Evolutionary conservation across 2,113 vertebrate genomes (phyloP).

Genomic region (Baryphthengus martii): DNA sequence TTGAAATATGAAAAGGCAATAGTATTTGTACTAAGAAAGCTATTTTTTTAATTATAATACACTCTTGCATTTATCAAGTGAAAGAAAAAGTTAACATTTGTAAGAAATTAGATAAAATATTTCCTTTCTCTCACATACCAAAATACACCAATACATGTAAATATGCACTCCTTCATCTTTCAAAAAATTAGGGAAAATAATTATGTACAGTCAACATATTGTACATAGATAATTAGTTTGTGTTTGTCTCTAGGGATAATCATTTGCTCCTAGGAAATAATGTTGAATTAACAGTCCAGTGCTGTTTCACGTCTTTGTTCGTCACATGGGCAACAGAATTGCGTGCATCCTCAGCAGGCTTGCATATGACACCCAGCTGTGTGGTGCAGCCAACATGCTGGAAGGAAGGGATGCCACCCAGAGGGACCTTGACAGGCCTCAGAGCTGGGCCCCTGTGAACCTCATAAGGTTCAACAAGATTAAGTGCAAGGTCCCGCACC

Average conservation of each 20-base stretch:
- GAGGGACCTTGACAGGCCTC: neutral
- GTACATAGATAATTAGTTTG: neutral
- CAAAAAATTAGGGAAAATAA: neutral
- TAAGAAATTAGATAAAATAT: neutral
- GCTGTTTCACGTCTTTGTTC: neutral
- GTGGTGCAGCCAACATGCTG: neutral
- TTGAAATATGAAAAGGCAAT: neutral
- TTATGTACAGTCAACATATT: neutral
- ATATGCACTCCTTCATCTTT: neutral
- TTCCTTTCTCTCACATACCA: neutral
- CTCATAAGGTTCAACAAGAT: neutral
- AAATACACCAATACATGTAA: neutral
- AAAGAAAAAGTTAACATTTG: neutral
- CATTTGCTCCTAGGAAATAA: constrained; percentile 3
- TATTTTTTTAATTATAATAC: neutral
- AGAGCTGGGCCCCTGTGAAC: neutral
- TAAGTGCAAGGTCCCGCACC: neutral
- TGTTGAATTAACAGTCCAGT: neutral
- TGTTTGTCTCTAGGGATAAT: neutral
- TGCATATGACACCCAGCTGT: neutral
- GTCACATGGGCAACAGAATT: neutral
- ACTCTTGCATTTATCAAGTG: neutral
- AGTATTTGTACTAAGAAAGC: neutral
- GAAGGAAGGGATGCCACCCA: neutral
- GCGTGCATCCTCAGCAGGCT: neutral